Conservation (phyloP, 1,140 invertebrate species). For the Bicyclus anynana region DNA sequence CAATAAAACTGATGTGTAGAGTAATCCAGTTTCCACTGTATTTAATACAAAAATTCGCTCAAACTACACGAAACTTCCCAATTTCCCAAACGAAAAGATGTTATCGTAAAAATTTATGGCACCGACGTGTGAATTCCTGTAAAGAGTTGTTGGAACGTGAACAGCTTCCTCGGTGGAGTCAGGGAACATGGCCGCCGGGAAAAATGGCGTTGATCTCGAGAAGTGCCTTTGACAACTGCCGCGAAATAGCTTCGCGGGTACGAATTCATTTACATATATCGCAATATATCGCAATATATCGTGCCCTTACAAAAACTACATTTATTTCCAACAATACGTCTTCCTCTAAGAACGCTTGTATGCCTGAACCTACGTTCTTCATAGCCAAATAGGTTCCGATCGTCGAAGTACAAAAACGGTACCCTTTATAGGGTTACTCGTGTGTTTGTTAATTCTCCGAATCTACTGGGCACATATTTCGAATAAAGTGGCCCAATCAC, state of each 20-base stretch:
- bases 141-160: conserved; percentile 14
- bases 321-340: no score
- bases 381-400: no score
- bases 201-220: conserved; percentile 20
- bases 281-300: no score
- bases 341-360: no score
- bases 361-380: no score
- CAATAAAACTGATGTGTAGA: no score
- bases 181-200: conserved; percentile 18
- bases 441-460: no score
- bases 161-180: conserved; percentile 6
- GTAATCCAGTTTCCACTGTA: neutral
- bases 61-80: neutral
- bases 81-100: neutral
- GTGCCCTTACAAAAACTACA: no score
- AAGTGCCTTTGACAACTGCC: conserved; percentile 20
- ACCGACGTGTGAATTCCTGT: neutral
- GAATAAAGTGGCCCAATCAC: no score
- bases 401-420: no score
- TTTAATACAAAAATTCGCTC: neutral
- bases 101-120: neutral
- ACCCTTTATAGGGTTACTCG: no score
- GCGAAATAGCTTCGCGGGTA: conserved; percentile 13
- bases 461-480: no score
- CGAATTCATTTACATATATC: conserved; percentile 4